Evolutionary conservation across 2,797 vertebrate genomes (phyloP), one percentile per base, ranked within the genome.

Genomic region (Okamejei kenojei): DNA sequence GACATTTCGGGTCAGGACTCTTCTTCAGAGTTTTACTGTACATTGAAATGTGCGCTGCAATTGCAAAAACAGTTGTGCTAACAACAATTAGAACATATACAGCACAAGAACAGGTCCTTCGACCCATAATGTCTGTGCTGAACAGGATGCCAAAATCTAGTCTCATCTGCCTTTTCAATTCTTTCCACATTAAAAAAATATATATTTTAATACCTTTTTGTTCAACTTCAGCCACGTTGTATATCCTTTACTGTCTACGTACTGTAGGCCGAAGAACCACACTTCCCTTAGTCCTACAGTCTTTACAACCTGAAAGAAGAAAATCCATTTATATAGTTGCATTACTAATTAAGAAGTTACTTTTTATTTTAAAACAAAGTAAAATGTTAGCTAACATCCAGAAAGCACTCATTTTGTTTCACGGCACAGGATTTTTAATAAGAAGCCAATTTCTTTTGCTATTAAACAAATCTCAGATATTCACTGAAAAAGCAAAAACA

Each of bases 251-350:
- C 98, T 98, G 96, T 99, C 98, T 94, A 98, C 97, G 76, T 99
- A 99, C 95, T 99, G 98, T 1, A 99, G 96, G 79, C 98, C 98
- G 94, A 99, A 99, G 97, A 99, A 99, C 98, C 98, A 99, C 74
- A 99, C 98, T 95, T 99, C 98, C 94, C 98, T 97, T 74, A 99
- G 97, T 63, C 98, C 98, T 94, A 99, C 98, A 0, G 98, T 99
- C 96, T 99, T 99, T 94, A 99, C 98, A 95, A 99, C 98, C 98
- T 99, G 93, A 93, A 95, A 94, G 94, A 93, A 94, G 94, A 94
- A 54, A 15, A 63, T 86, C 58, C 26, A 88, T 65, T 32, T 68
- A 7, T 65, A 88, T 9, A 29, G 4, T 63, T 35, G 10, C 77
- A 78, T 32, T 21, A 73, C 21, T 23, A 73, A 73, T 4, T 73